Conservation (phyloP, 2,888 invertebrate species). For the Dicyrtoma fusca region DNA sequence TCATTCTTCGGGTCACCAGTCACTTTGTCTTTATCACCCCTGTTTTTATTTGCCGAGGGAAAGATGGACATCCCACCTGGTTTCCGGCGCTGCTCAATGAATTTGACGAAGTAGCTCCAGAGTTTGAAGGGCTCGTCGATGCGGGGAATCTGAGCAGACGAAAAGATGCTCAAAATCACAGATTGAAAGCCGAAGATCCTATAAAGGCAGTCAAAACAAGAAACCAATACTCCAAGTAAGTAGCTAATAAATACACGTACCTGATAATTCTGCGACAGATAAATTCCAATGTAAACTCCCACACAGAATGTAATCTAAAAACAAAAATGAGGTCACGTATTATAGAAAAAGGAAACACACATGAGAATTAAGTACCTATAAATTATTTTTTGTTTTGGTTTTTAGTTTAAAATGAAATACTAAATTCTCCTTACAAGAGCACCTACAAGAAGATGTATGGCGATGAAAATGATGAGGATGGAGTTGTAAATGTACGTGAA, state of each 20-base stretch:
- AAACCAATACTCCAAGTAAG: no score
- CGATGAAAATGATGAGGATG: conserved; percentile 53
- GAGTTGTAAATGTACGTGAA: conserved; percentile 53
- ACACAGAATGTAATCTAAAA: conserved; percentile 50
- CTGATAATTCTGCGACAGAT: conserved; percentile 52
- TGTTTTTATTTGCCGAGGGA: conserved; percentile 6
- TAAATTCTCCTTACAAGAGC: conserved; percentile 48
- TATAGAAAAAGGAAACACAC: background rate
- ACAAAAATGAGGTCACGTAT: background rate
- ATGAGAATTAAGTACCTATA: background rate
- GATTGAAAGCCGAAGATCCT: background rate
- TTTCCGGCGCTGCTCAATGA: conserved; percentile 47
- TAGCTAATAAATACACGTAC: conserved; percentile 27
- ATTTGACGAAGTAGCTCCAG: conserved; percentile 49
- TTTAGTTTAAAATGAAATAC: no score
- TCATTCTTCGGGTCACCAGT: no score
- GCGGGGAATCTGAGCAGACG: conserved; percentile 50
- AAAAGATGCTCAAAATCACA: background rate
- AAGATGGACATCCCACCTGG: conserved; percentile 24
- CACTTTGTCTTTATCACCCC: no score
- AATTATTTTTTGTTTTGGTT: no score
- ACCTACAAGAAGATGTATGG: conserved; percentile 55
- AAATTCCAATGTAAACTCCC: conserved; percentile 52
- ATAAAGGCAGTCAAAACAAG: background rate
- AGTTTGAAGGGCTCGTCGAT: conserved; percentile 50